These are phyloP conservation scores for Pampusana beccarii DNA, from an alignment of 2,113 vertebrate species.

Conservation along the genomic window DNA sequence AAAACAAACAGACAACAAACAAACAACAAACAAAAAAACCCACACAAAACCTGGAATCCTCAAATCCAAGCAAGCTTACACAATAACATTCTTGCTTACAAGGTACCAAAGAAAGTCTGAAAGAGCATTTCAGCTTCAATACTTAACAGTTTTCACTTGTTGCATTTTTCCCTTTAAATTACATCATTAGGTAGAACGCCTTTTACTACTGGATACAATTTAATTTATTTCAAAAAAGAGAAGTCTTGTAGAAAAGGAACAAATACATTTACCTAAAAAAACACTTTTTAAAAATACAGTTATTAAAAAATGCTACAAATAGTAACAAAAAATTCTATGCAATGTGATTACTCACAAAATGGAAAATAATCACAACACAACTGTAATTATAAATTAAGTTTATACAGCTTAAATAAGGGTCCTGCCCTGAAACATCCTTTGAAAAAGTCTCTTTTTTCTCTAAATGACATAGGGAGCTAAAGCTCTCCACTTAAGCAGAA, in stretches of 20 bases:
- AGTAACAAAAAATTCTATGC: neutral
- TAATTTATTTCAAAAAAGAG: neutral
- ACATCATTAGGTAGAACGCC: neutral
- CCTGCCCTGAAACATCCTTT: neutral
- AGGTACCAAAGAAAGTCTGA: neutral
- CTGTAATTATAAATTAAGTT: neutral
- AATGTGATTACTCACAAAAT: neutral
- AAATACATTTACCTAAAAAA: neutral
- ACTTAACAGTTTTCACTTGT: neutral
- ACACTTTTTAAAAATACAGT: neutral
- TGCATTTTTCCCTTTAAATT: neutral
- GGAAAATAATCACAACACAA: neutral
- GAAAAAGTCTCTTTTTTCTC: neutral
- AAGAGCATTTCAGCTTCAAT: neutral
- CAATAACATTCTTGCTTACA: neutral
- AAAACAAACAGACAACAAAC: fast-evolving
- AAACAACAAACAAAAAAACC: neutral
- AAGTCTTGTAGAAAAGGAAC: neutral
- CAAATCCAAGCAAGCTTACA: neutral
- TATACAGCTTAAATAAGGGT: neutral
- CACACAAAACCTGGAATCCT: neutral
- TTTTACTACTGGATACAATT: neutral
- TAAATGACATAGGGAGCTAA: neutral
- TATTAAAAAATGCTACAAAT: neutral
- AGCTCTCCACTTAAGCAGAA: neutral